Conservation (phyloP, 2,888 invertebrate species). For the Leptopilina myrica region DNA sequence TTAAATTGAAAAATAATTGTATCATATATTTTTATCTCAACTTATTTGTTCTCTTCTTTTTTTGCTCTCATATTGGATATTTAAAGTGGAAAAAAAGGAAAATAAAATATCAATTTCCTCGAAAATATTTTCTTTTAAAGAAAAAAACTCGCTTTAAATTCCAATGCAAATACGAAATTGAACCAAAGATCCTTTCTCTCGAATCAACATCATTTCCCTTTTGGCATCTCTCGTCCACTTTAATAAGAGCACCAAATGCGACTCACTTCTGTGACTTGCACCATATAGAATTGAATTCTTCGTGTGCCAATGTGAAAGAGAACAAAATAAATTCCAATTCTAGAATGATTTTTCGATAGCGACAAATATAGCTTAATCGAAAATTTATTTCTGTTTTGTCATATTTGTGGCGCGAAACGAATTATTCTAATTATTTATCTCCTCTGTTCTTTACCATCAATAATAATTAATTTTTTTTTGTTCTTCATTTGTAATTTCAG, state of each 20-base stretch:
- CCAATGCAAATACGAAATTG: slow-evolving; percentile 16
- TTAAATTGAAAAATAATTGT: no score
- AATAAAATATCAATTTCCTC: slow-evolving; percentile 1
- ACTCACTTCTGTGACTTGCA: background rate
- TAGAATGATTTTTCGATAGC: slow-evolving; percentile 18
- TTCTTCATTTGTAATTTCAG: background rate
- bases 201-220: slow-evolving; percentile 35
- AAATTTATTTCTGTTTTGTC: background rate
- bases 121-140: slow-evolving; percentile 8
- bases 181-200: slow-evolving; percentile 15
- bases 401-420: background rate
- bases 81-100: background rate
- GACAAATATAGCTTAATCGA: slow-evolving; percentile 13
- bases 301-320: background rate
- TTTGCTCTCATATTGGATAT: background rate
- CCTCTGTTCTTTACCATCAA: no score
- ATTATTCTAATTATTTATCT: background rate
- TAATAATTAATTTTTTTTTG: no score
- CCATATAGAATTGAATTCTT: background rate
- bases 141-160: slow-evolving; percentile 14
- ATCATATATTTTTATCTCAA: background rate
- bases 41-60: background rate
- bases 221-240: slow-evolving; percentile 28
- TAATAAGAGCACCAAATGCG: slow-evolving; percentile 34
- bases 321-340: slow-evolving; percentile 8